phyloP scores from a whole-genome alignment of 2,888 invertebrate species.

The Acholoe squamosa region DNA sequence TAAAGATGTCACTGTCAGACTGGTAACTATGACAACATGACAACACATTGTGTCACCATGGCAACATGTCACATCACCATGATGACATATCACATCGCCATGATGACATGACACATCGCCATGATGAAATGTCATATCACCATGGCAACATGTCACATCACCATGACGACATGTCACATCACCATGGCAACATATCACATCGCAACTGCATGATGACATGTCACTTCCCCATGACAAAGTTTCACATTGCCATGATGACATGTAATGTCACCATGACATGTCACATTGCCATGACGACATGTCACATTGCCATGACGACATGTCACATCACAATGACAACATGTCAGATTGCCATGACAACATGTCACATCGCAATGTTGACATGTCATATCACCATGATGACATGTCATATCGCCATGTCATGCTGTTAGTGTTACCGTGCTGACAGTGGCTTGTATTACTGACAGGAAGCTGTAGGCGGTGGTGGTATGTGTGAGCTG shows the following conservation, averaged over 20 bases:
- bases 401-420: background rate
- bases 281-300: background rate
- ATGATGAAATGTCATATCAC: background rate
- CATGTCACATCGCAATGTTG: too few species aligned
- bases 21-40: too few species aligned
- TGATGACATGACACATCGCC: background rate
- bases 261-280: too few species aligned
- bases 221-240: too few species aligned
- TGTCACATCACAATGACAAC: background rate
- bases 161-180: too few species aligned
- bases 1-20: too few species aligned
- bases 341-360: too few species aligned
- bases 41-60: too few species aligned
- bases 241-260: too few species aligned
- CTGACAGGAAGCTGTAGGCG: conserved; percentile 46
- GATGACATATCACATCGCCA: background rate
- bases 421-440: background rate
- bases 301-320: background rate
- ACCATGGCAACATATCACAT: too few species aligned
- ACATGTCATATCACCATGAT: background rate
- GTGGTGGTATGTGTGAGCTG: conserved; percentile 26
- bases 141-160: background rate
- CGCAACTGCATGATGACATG: too few species aligned
- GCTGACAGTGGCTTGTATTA: background rate
- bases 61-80: too few species aligned